Evolutionary conservation across 2,797 vertebrate genomes (phyloP).

Genomic region (Manis javanica): DNA sequence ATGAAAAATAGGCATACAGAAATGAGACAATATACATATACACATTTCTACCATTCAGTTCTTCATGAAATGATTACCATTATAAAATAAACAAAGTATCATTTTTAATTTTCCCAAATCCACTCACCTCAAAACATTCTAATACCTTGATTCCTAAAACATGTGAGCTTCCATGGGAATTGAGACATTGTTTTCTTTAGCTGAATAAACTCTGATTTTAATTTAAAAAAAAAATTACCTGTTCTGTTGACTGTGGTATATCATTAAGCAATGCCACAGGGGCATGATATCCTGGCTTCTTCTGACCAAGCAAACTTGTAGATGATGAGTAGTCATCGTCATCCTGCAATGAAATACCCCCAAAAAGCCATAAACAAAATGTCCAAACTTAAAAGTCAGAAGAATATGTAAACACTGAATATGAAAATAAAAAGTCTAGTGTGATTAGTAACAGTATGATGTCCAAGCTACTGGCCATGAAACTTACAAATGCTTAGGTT

Average conservation of each 20-base stretch:
- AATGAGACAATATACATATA: neutral
- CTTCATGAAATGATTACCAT: neutral
- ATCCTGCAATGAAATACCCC: conserved; percentile 87
- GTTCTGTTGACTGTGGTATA: conserved; percentile 98
- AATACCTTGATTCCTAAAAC: conserved; percentile 31
- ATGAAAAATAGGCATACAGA: neutral
- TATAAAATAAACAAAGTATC: conserved; percentile 9
- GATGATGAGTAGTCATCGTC: conserved; percentile 97
- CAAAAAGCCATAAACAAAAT: neutral
- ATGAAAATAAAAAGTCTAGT: too few relatives aligned
- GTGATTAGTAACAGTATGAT: neutral
- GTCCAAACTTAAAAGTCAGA: conserved; percentile 12
- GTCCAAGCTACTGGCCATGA: neutral
- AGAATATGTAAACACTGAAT: neutral
- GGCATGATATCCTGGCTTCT: conserved; percentile 98
- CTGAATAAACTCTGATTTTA: neutral
- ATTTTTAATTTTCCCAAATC: conserved; percentile 49
- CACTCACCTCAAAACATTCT: conserved; percentile 47
- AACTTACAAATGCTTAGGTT: neutral
- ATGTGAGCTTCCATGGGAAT: neutral
- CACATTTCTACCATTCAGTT: neutral
- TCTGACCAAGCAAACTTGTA: conserved; percentile 96
- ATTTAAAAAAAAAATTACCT: conserved; percentile 85
- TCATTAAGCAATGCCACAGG: conserved; percentile 98
- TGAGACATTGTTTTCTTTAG: neutral